A percentile compares a stretch with the other conserved stretches of the same genome.
These are phyloP conservation scores for Elmis aenea DNA, from an alignment of 2,888 invertebrate species.

Conservation along the genomic window DNA sequence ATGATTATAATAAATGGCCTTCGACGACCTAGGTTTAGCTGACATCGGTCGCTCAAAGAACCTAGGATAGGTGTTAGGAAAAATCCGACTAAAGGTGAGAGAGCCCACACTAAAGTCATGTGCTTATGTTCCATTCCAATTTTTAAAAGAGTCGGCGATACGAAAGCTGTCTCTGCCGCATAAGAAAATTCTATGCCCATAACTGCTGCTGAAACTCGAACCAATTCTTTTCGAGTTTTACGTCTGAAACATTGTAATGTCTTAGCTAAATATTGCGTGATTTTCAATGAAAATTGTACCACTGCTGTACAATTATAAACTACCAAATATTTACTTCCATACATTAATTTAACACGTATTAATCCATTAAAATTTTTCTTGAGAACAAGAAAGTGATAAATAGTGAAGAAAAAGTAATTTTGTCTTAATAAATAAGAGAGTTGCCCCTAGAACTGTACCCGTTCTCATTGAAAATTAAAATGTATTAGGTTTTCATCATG, in stretches of 20 bases:
- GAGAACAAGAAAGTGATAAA: too few species aligned
- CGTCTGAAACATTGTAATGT: constrained; percentile 61
- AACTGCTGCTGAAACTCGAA: constrained; percentile 87
- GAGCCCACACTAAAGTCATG: constrained; percentile 94
- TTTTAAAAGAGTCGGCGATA: constrained; percentile 88
- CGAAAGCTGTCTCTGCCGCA: constrained; percentile 95
- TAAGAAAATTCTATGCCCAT: constrained; percentile 98
- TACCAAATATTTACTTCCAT: too few species aligned
- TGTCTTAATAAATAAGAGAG: too few species aligned
- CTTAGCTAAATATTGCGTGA: too few species aligned
- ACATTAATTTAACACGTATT: too few species aligned
- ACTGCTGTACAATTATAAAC: too few species aligned
- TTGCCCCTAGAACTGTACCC: too few species aligned
- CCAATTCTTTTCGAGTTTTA: constrained; percentile 74
- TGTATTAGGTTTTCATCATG: too few species aligned
- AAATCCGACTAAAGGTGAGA: constrained; percentile 91
- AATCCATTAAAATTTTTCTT: too few species aligned
- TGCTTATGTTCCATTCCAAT: constrained; percentile 88
- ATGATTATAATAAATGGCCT: constrained; percentile 87
- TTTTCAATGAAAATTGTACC: too few species aligned
- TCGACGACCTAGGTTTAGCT: constrained; percentile 72
- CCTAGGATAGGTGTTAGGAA: constrained; percentile 90
- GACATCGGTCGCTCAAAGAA: constrained; percentile 87
- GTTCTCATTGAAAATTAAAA: too few species aligned
- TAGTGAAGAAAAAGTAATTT: too few species aligned